Conservation (phyloP, 2,888 invertebrate genomes). For the Prenolepis imparis region DNA sequence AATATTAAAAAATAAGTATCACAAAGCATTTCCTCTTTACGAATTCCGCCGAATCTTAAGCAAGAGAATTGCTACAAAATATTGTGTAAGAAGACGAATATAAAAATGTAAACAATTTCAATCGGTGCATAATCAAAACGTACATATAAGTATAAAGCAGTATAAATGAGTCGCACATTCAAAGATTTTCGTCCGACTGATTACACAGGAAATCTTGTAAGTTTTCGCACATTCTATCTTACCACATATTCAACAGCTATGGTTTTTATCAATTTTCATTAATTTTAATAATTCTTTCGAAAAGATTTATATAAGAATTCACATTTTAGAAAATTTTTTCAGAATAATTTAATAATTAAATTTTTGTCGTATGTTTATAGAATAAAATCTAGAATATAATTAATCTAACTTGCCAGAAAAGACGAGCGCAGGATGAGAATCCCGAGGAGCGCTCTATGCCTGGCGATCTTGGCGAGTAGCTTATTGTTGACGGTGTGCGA, state of each 20-base stretch:
- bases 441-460: conserved; percentile 65
- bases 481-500: conserved; percentile 67
- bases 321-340: background rate
- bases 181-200: conserved; percentile 4
- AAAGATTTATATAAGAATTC: background rate
- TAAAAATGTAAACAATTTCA: conserved; percentile 23
- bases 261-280: background rate
- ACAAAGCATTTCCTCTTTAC: conserved; percentile 21
- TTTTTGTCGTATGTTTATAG: conserved; percentile 5
- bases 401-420: conserved; percentile 14
- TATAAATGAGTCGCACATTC: conserved; percentile 47
- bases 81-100: conserved; percentile 21
- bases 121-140: background rate
- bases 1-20: background rate
- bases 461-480: conserved; percentile 57
- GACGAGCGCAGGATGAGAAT: conserved; percentile 72
- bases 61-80: conserved; percentile 61
- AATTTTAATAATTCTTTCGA: background rate
- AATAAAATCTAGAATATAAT: too few species aligned
- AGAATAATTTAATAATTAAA: background rate
- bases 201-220: conserved; percentile 43
- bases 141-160: conserved; percentile 62
- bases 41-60: conserved; percentile 33
- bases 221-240: conserved; percentile 7
- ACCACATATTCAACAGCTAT: background rate